Evolutionary conservation across 2,888 invertebrate genomes (phyloP).

Genomic region (Lingula anatina): DNA sequence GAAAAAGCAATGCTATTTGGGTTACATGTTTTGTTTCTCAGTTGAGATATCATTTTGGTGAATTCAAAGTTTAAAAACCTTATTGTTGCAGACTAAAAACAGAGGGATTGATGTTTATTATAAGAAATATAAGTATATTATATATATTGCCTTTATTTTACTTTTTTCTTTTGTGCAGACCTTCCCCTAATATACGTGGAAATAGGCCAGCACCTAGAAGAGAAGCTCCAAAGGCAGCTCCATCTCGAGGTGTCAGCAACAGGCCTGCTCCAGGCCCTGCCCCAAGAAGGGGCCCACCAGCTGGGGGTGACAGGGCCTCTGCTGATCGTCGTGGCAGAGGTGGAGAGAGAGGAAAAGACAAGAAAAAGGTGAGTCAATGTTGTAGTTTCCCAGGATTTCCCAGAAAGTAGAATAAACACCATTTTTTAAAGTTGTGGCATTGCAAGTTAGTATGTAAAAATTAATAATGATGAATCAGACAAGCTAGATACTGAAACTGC

Average conservation of each 20-base stretch:
- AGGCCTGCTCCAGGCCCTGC: background rate
- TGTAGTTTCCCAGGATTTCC: too few species aligned
- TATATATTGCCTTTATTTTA: too few species aligned
- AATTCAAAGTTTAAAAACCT: too few species aligned
- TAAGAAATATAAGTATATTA: too few species aligned
- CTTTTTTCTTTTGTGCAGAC: slow-evolving; percentile 17
- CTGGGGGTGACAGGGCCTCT: slow-evolving; percentile 1
- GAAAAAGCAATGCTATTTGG: background rate
- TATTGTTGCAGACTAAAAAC: too few species aligned
- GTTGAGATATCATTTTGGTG: too few species aligned
- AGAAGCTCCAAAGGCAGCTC: background rate
- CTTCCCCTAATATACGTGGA: slow-evolving; percentile 36
- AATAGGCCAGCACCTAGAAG: slow-evolving; percentile 4
- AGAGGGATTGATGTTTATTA: too few species aligned
- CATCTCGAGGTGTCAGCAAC: background rate
- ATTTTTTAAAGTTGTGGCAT: too few species aligned
- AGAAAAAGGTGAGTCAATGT: slow-evolving; percentile 13
- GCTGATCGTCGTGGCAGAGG: slow-evolving; percentile 17
- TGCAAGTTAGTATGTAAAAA: too few species aligned
- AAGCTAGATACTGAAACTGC: too few species aligned
- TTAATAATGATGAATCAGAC: too few species aligned
- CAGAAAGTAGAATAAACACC: too few species aligned
- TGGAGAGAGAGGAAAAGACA: slow-evolving; percentile 14
- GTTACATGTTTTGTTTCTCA: background rate
- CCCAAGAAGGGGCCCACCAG: background rate